These are phyloP conservation scores for Polyergus mexicanus DNA, from an alignment of 1,140 invertebrate genomes.

Conservation along the genomic window DNA sequence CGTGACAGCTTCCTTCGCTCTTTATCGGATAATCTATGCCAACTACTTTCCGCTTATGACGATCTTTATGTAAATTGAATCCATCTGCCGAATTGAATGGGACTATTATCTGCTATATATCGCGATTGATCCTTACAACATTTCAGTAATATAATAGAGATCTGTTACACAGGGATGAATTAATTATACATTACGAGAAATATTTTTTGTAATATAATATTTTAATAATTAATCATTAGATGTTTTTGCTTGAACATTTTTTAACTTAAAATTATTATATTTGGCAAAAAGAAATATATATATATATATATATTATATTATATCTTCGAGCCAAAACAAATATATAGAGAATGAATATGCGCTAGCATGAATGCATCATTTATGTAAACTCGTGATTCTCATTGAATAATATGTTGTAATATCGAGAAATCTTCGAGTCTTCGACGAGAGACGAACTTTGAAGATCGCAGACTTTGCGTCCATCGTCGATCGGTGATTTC, in stretches of 20 bases:
- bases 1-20: constrained; percentile 70
- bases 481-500: background rate
- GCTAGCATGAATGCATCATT: background rate
- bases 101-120: background rate
- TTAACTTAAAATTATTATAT: background rate
- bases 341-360: background rate
- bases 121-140: constrained; percentile 2
- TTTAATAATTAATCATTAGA: constrained; percentile 9
- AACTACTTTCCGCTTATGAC: constrained; percentile 45
- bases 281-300: background rate
- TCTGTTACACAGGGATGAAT: background rate
- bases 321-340: background rate
- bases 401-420: constrained; percentile 14
- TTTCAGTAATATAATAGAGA: constrained; percentile 12
- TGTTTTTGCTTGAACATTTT: background rate
- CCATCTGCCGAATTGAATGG: background rate
- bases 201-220: background rate
- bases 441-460: background rate
- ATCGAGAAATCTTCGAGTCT: background rate
- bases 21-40: constrained; percentile 59
- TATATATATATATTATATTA: too few species aligned
- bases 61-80: constrained; percentile 48
- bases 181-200: background rate
- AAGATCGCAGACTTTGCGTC: too few species aligned
- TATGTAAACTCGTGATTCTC: background rate